Conservation (phyloP, 2,797 vertebrate genomes). For the Thripadectes ignobilis region DNA sequence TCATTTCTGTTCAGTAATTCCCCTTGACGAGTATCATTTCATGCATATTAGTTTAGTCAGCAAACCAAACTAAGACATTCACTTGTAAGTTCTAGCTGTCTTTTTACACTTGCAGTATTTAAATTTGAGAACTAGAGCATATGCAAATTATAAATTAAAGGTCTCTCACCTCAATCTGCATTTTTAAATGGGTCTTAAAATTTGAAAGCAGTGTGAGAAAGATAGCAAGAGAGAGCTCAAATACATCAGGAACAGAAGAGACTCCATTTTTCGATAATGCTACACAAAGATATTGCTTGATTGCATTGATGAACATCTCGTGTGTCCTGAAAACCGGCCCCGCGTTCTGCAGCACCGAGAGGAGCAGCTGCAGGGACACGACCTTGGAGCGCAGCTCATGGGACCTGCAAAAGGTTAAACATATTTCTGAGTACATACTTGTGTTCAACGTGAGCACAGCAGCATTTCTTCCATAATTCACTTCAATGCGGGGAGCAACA, state of each 20-base stretch:
- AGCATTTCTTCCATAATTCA: background rate
- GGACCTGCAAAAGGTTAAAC: constrained; percentile 78
- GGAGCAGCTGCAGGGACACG: constrained; percentile 92
- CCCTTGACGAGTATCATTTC: background rate
- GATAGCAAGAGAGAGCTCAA: constrained; percentile 95
- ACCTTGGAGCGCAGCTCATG: constrained; percentile 96
- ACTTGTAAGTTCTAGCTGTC: background rate
- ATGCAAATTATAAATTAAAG: background rate
- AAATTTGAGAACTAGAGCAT: background rate
- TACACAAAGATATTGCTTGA: constrained; percentile 97
- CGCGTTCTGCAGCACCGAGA: constrained; percentile 93
- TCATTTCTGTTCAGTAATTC: background rate
- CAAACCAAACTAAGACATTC: background rate
- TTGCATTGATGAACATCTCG: constrained; percentile 97
- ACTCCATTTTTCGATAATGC: constrained; percentile 96
- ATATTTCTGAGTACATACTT: background rate
- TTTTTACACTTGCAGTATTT: background rate
- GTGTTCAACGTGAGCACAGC: background rate
- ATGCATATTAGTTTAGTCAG: background rate
- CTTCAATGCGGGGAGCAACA: background rate
- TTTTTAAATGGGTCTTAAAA: constrained; percentile 97
- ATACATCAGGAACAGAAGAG: constrained; percentile 95
- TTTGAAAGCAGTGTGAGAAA: constrained; percentile 95
- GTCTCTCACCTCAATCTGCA: constrained; percentile 94
- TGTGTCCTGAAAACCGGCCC: constrained; percentile 94